Conservation (phyloP, 2,888 invertebrate species). For the Scaptomyza caliginosa region DNA sequence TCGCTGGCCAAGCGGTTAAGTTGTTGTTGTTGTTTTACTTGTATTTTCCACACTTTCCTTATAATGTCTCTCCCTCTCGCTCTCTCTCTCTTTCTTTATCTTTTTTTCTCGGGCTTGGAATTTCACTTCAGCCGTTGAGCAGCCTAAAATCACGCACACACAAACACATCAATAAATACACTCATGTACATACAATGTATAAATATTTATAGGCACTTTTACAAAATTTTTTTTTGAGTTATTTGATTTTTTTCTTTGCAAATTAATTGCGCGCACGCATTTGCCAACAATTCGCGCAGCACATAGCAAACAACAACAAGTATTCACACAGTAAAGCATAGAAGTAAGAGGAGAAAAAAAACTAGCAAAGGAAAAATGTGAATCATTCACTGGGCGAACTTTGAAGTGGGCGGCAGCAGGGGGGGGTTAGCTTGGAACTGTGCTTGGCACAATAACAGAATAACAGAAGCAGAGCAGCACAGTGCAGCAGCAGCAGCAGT, state of each 20-base stretch:
- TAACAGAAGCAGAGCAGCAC: conserved; percentile 42
- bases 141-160: conserved; percentile 64
- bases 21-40: conserved; percentile 42
- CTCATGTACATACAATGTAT: conserved; percentile 29
- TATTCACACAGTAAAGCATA: conserved; percentile 40
- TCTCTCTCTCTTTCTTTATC: conserved; percentile 11
- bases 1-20: conserved; percentile 50
- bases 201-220: conserved; percentile 60
- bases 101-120: conserved; percentile 48
- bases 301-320: conserved; percentile 36
- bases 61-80: conserved; percentile 46
- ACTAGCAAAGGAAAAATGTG: conserved; percentile 67
- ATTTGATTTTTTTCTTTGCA: conserved; percentile 44
- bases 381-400: conserved; percentile 70
- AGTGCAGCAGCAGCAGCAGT: conserved; percentile 41
- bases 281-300: conserved; percentile 50
- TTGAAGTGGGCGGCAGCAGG: conserved; percentile 58
- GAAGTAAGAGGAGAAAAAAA: conserved; percentile 30
- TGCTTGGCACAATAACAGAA: conserved; percentile 57
- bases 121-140: conserved; percentile 70
- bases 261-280: conserved; percentile 76
- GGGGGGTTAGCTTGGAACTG: conserved; percentile 40
- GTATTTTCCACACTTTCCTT: conserved; percentile 61
- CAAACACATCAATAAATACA: conserved; percentile 31
- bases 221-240: conserved; percentile 53